Conservation (phyloP, 2,797 vertebrate genomes). For the Brachyrhaphis roseni region DNA sequence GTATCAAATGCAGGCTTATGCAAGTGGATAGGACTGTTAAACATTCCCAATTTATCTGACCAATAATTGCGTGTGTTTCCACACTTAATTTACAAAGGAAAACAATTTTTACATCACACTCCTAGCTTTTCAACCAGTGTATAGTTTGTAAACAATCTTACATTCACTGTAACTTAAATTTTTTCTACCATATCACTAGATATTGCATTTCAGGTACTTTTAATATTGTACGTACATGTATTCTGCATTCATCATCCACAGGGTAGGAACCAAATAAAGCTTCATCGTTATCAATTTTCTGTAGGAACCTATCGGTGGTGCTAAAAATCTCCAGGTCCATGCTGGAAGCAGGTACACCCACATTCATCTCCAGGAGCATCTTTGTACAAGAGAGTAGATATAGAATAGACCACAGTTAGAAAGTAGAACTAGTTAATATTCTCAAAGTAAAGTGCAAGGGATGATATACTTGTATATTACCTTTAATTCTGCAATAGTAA, state of each 20-base stretch:
- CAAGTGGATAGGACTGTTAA: background rate
- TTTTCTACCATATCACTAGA: background rate
- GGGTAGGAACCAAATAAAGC: slow-evolving; percentile 90
- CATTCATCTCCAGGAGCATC: slow-evolving; percentile 89
- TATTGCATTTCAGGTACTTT: background rate
- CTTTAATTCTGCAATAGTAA: slow-evolving; percentile 89
- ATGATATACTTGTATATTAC: slow-evolving; percentile 64
- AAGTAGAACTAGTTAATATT: background rate
- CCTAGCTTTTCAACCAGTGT: background rate
- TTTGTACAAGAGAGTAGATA: slow-evolving; percentile 43
- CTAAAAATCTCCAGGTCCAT: slow-evolving; percentile 91
- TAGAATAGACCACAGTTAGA: background rate
- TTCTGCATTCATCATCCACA: slow-evolving; percentile 89
- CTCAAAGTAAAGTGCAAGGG: background rate
- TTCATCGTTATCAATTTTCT: slow-evolving; percentile 86
- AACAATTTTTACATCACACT: background rate
- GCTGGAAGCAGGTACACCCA: slow-evolving; percentile 82
- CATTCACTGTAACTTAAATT: background rate
- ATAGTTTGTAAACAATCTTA: background rate
- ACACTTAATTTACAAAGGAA: background rate
- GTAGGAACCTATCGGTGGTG: slow-evolving; percentile 79
- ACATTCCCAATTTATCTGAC: background rate
- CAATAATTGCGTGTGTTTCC: background rate
- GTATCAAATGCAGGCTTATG: background rate
- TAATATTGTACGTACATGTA: slow-evolving; percentile 83